These are phyloP conservation scores for Anagrus nilaparvatae DNA, from an alignment of 1,140 invertebrate genomes.

Conservation along the genomic window DNA sequence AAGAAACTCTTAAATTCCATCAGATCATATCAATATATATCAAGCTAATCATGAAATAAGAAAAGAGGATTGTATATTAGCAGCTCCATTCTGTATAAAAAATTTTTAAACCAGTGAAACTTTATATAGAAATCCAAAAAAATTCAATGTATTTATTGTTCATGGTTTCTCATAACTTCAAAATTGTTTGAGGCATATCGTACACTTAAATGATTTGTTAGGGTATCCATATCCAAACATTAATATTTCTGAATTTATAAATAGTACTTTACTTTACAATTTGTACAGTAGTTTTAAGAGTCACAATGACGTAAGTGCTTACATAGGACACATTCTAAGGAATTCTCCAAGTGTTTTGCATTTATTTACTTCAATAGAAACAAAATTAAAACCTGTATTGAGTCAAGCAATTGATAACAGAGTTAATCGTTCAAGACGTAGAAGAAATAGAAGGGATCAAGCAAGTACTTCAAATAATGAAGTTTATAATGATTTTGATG, in stretches of 20 bases:
- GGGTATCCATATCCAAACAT: slow-evolving; percentile 44
- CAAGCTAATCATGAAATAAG: no score
- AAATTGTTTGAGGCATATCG: slow-evolving; percentile 49
- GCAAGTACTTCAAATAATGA: no score
- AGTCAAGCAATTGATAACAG: slow-evolving; percentile 2
- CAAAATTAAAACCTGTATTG: slow-evolving; percentile 18
- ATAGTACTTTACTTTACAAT: slow-evolving; percentile 68
- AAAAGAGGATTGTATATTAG: slow-evolving; percentile 49
- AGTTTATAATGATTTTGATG: no score
- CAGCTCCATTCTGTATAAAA: slow-evolving; percentile 47
- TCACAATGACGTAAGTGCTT: slow-evolving; percentile 41
- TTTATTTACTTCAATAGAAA: slow-evolving; percentile 29
- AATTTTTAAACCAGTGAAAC: slow-evolving; percentile 54
- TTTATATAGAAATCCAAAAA: slow-evolving; percentile 47
- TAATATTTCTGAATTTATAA: slow-evolving; percentile 48
- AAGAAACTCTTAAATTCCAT: no score
- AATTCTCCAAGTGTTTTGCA: slow-evolving; percentile 41
- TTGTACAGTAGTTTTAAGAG: slow-evolving; percentile 48
- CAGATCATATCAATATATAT: no score
- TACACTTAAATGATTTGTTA: slow-evolving; percentile 56
- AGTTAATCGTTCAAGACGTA: slow-evolving; percentile 5
- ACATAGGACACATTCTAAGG: slow-evolving; percentile 42
- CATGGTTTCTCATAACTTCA: slow-evolving; percentile 67
- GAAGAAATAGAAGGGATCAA: slow-evolving; percentile 14
- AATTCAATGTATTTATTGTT: slow-evolving; percentile 49